Percentiles rank a stretch among this genome's conserved stretches.
Conservation (phyloP, 2,113 vertebrate species). For the Rhinichthys klamathensis region DNA sequence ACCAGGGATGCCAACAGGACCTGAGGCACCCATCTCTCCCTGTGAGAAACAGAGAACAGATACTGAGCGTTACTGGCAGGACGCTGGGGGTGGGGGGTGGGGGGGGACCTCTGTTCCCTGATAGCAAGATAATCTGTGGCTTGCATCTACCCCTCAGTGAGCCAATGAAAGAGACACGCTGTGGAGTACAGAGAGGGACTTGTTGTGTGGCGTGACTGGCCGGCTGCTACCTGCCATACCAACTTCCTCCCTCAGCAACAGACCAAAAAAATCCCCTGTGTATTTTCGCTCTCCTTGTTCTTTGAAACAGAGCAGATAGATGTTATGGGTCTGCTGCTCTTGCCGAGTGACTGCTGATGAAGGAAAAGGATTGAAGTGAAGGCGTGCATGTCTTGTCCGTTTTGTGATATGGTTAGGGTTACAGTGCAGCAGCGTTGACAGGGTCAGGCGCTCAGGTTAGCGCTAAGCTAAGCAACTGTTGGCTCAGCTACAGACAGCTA, state of each 20-base stretch:
- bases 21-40: conserved; percentile 91
- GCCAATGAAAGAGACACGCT: conserved; percentile 45
- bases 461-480: conserved; percentile 1
- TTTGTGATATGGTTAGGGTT: conserved; percentile 40
- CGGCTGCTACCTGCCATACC: conserved; percentile 60
- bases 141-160: conserved; percentile 34
- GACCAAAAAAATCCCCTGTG: conserved; percentile 49
- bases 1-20: conserved; percentile 89
- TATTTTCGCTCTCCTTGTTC: conserved; percentile 49
- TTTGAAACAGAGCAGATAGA: conserved; percentile 58
- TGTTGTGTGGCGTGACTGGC: conserved; percentile 64
- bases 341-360: conserved; percentile 51
- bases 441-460: conserved; percentile 61
- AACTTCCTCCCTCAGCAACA: conserved; percentile 62
- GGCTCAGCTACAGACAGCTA: neutral
- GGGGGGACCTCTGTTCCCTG: conserved; percentile 8
- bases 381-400: conserved; percentile 6
- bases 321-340: conserved; percentile 35
- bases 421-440: conserved; percentile 47
- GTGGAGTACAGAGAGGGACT: conserved; percentile 65
- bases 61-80: conserved; percentile 60
- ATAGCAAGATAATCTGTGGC: conserved; percentile 50
- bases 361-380: conserved; percentile 56
- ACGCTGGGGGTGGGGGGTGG: neutral
- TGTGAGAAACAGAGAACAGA: conserved; percentile 64